Conservation (phyloP, 2,888 invertebrate genomes). For the Rosalia funebris region DNA sequence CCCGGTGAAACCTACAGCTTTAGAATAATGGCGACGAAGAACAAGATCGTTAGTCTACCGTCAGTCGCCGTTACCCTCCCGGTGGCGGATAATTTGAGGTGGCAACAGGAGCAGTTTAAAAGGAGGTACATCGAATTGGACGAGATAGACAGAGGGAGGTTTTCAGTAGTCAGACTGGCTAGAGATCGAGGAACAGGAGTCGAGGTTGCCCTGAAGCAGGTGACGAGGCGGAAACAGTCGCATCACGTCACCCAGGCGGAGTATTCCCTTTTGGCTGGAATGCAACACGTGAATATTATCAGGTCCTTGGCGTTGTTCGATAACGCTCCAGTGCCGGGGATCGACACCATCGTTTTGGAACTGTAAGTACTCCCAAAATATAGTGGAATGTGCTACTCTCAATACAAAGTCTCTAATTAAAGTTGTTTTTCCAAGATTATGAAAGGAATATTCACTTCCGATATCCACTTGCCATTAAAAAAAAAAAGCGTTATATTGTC, state of each 20-base stretch:
- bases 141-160: constrained; percentile 78
- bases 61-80: constrained; percentile 72
- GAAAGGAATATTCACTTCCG: too few relatives aligned
- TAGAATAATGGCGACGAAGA: constrained; percentile 69
- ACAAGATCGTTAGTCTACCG: constrained; percentile 72
- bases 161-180: constrained; percentile 77
- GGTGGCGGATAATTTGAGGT: constrained; percentile 71
- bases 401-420: too few relatives aligned
- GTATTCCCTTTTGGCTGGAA: constrained; percentile 74
- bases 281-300: constrained; percentile 77
- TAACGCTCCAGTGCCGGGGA: constrained; percentile 75
- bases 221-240: constrained; percentile 70
- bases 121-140: constrained; percentile 71
- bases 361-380: constrained; percentile 66
- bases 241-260: constrained; percentile 77
- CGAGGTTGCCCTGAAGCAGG: constrained; percentile 81
- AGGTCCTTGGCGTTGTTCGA: constrained; percentile 81
- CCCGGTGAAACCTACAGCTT: constrained; percentile 79
- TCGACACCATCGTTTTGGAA: constrained; percentile 80
- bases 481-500: too few relatives aligned
- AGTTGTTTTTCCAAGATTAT: too few relatives aligned
- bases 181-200: constrained; percentile 80
- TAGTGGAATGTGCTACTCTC: too few relatives aligned
- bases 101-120: constrained; percentile 76
- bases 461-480: too few relatives aligned